Base-by-base conservation (phyloP, 2,888 invertebrate species). In the Leptopilina drosophilae region DNA sequence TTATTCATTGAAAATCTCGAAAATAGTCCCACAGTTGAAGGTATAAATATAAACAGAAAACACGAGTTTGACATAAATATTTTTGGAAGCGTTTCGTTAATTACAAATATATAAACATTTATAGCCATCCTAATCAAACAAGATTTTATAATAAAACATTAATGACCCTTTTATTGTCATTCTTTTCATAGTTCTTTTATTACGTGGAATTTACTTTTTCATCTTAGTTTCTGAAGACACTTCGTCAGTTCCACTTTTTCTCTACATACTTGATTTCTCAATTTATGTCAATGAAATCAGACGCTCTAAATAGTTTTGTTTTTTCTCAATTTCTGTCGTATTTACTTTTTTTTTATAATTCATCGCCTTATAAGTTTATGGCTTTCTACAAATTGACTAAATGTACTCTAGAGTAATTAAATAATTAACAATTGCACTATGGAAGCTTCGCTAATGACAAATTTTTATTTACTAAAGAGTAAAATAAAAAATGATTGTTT, bases 241-340 rank as follows among this genome's bases (percentile, higher is more conserved):
- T 53, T 53, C 6, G 73, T 53, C 33, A 53, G 40, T 56, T 56
- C 64, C 26, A 64, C 73, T 73, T 73, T 73, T 56, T 56, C 46
- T n/a, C n/a, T 53, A 26, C n/a, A 53, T 5, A 62, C 20, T 56
- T 14, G 56, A 73, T 73, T 73, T 73, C 73, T 73, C 73, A 73
- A 56, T 73, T 69, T 53, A n/a, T 56, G 73, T 56, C 33, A 40
- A 33, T 73, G 73, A 73, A 53, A 73, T n/a, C 1, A 33, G n/a
- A 56, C n/a, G 73, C 26, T 73, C 9, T 14, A 33, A 33, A 49
- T 2, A 5, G 53, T 40, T 73, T 56, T 15, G 15, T 62, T 49
- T 62, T 62, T 62, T 20, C 62, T 62, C 20, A 62, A 62, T 62
- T 62, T 62, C 62, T 20, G 6, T 20, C 62, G 9, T 4, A 20